Base-by-base conservation (phyloP, 2,113 vertebrate genomes). In the Charina bottae region DNA sequence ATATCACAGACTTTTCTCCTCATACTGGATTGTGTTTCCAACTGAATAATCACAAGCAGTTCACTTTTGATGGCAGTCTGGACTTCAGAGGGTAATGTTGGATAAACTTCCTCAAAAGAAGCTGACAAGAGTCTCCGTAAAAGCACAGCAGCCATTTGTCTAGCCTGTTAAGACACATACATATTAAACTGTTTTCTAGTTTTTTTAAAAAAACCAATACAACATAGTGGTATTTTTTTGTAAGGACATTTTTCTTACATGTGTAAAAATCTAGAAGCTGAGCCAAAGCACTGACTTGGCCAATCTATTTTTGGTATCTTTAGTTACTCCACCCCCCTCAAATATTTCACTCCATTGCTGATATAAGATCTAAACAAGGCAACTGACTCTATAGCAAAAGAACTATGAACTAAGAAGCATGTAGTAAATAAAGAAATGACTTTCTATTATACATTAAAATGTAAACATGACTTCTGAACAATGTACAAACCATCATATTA, bases 1-100 rank as follows among this genome's bases (percentile, higher is more conserved):
- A 99, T 99, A 92, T 99, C 99, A 97, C 98, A 99, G 90, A 99
- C 97, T 97, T 99, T 99, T 95, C 98, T 99, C 95, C 99, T 98
- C 97, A 99, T 99, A 95, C 97, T 98, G 17, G 98, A 98, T 9
- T 98, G 98, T 0, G 95, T 95, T 96, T 99, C 99, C 91, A 98
- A 96, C 95, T 99, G 99, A 97, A 99, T 99, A 96, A 98, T 98
- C 94, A 98, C 95, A 46, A 99, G 97, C 60, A 99, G 97, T 89
- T 99, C 99, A 42, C 98, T 98, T 97, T 98, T 99, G 96, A 99
- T 98, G 90, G 97, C 99, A 3, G 97, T 97, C 96, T 99, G 99
- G 96, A 99, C 97, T 68, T 99, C 98, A 56, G 98, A 91, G 2
- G 98, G 97, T 94, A 99, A 98, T 85, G 98, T 93, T 17, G 99